These are phyloP conservation scores for Mycteria americana DNA, from an alignment of 2,797 vertebrate species.

Conservation along the genomic window DNA sequence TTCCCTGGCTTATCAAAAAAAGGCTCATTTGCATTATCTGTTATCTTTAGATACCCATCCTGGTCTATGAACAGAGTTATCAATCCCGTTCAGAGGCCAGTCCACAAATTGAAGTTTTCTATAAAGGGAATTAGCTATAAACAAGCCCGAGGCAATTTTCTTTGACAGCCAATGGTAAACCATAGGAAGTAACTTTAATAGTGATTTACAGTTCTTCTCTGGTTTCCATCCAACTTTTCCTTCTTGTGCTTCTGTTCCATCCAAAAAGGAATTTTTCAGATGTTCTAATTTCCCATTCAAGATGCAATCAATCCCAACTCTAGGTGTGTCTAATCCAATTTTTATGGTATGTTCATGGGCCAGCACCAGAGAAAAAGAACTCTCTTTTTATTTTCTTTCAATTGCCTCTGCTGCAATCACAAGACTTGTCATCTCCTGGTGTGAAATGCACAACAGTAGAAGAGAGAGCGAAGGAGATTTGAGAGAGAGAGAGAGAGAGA, in stretches of 20 bases:
- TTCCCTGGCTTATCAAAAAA: slow-evolving; percentile 62
- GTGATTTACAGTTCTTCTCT: slow-evolving; percentile 74
- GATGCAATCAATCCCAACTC: slow-evolving; percentile 72
- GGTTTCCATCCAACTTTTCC: slow-evolving; percentile 75
- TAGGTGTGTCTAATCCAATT: slow-evolving; percentile 71
- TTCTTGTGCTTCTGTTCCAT: slow-evolving; percentile 66
- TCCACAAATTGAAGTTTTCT: slow-evolving; percentile 74
- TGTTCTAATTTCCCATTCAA: slow-evolving; percentile 77
- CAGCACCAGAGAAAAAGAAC: slow-evolving; percentile 54
- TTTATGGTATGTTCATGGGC: slow-evolving; percentile 61
- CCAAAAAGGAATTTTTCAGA: slow-evolving; percentile 71
- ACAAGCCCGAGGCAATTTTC: slow-evolving; percentile 69
- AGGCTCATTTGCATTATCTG: slow-evolving; percentile 70
- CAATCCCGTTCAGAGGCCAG: slow-evolving; percentile 67
- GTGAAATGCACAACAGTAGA: slow-evolving; percentile 65
- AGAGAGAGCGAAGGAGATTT: background rate
- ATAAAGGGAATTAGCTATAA: slow-evolving; percentile 70
- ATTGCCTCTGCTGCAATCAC: slow-evolving; percentile 51
- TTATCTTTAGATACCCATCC: slow-evolving; percentile 69
- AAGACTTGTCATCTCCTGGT: slow-evolving; percentile 67
- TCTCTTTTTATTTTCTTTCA: slow-evolving; percentile 66
- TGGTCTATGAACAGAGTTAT: slow-evolving; percentile 71
- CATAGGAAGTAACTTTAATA: slow-evolving; percentile 72
- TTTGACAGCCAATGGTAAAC: slow-evolving; percentile 72
- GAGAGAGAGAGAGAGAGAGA: background rate